Base-by-base conservation (phyloP, 1,140 invertebrate species). In the Gryon sp. region DNA sequence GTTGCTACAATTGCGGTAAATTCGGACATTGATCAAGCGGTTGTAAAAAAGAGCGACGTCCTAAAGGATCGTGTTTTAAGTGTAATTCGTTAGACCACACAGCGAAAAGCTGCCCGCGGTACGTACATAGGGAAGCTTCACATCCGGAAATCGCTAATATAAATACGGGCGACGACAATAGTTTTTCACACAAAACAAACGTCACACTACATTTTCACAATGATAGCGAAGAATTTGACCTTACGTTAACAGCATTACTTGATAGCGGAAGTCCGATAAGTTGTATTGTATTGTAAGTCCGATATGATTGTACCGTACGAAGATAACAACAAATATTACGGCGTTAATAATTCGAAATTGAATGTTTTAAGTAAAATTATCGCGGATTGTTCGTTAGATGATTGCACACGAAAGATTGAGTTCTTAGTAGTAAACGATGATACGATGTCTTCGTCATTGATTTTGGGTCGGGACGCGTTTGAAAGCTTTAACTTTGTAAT, bases 221-320 rank as follows among this genome's bases (percentile, higher is more conserved):
- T 48, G 12, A 38, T 2, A 16, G 16, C 16, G 32, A 26, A 18
- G 1, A 3, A 24, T 48, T 48, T 24, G 18, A 48, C 5, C 2
- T 48, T 15, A 9, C 19, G 38, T 11, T 62, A 11, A 11, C 24
- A 14, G 43, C 41, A 20, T 48, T 62, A 22, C 28, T 62, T 14
- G 43, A 62, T 62, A 62, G 59, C 16, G 59, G 41, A 4, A 62
- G 43, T 38, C 28, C 59, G 7, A 50, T 62, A 34, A 32, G 22
- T 18, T 50, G 48, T 14, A 62, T 40, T 48, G 16, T 28, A 34
- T 36, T 22, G 22, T 46, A 40, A 62, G 48, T 48, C 20, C 20
- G n/a, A 40, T 38, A 11, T 62, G 4, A 38, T 36, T 26, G 6
- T 12, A 22, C 28, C 28, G n/a, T 15, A 9, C 30, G 19, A 12